These are phyloP conservation scores for Brienomyrus longianalis DNA, from an alignment of 2,113 vertebrate species.

Conservation along the genomic window DNA sequence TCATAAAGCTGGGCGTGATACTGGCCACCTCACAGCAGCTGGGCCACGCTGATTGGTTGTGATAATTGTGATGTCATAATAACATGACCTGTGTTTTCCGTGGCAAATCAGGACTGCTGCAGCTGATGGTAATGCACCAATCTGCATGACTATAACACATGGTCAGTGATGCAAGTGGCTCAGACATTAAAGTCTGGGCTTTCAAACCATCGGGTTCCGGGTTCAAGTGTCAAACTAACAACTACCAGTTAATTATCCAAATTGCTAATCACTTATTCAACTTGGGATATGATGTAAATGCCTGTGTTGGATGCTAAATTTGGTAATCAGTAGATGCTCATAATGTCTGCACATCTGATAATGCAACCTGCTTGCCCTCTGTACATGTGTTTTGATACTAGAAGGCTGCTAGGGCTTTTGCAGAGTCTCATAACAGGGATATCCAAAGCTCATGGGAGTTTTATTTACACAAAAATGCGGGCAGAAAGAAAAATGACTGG, in stretches of 20 bases:
- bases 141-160: not conserved
- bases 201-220: not conserved
- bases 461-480: not conserved
- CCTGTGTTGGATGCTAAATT: not conserved
- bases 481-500: not conserved
- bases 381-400: not conserved
- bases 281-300: not conserved
- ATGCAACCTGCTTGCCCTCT: not conserved
- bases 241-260: not conserved
- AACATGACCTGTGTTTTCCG: not conserved
- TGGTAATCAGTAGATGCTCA: not conserved
- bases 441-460: not conserved
- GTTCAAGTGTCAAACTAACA: not conserved
- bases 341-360: not conserved
- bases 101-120: not conserved
- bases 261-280: not conserved
- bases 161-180: not conserved
- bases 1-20: not conserved
- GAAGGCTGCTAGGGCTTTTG: not conserved
- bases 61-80: not conserved
- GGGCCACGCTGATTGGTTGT: not conserved
- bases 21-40: not conserved
- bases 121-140: not conserved
- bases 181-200: not conserved
- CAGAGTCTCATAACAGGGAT: not conserved